phyloP scores from a whole-genome alignment of 2,113 vertebrate genomes.

The Turnix velox region DNA sequence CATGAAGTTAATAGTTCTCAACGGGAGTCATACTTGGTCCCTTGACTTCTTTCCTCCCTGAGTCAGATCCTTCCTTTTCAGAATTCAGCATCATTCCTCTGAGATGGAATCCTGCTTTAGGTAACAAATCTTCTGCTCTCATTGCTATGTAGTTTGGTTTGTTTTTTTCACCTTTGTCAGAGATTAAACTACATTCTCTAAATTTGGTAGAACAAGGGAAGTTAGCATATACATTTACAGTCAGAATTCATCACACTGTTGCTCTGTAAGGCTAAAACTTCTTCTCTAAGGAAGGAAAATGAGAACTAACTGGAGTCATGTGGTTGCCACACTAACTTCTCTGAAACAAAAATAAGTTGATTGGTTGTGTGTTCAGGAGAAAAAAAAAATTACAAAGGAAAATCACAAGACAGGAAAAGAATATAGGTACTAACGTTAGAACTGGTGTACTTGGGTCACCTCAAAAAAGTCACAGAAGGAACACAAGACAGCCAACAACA shows the following conservation, averaged over 20 bases:
- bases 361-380: neutral
- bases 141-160: neutral
- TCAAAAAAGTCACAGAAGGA: neutral
- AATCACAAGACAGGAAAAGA: neutral
- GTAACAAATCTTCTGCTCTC: neutral
- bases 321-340: neutral
- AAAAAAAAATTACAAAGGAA: neutral
- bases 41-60: neutral
- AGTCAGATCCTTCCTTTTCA: neutral
- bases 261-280: neutral
- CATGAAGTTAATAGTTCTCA: neutral
- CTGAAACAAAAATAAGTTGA: neutral
- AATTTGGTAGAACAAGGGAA: neutral
- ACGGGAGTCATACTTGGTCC: neutral
- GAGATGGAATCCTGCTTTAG: neutral
- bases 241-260: neutral
- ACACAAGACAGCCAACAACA: neutral
- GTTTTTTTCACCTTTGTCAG: neutral
- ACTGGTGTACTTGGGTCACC: rapidly evolving
- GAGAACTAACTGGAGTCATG: neutral
- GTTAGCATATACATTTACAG: neutral
- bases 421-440: neutral
- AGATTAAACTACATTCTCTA: neutral
- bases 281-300: neutral
- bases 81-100: neutral